These are phyloP conservation scores for Acanthornis magna DNA, from an alignment of 2,797 vertebrate genomes.

Conservation along the genomic window DNA sequence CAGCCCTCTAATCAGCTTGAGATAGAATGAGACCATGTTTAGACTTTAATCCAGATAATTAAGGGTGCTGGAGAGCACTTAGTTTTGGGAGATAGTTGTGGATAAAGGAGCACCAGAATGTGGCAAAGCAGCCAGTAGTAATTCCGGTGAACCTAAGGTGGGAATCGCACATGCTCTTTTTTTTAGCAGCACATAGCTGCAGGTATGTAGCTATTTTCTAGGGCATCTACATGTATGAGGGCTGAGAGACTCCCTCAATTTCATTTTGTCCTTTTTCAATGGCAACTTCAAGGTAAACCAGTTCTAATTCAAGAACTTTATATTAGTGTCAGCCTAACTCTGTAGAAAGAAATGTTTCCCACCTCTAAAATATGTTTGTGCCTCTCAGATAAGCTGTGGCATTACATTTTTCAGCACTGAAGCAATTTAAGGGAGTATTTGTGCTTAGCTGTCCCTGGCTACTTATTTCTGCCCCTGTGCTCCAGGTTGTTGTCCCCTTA, in stretches of 20 bases:
- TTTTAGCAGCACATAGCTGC: background rate
- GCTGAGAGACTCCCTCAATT: background rate
- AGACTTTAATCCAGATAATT: background rate
- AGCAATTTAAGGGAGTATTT: background rate
- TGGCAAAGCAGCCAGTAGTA: background rate
- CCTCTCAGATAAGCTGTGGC: background rate
- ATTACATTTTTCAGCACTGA: background rate
- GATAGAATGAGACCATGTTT: background rate
- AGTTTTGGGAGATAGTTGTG: background rate
- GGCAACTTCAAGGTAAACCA: background rate
- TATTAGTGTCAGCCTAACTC: background rate
- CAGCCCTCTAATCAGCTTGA: background rate
- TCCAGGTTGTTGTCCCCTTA: background rate
- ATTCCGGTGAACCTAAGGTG: background rate
- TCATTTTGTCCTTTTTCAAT: background rate
- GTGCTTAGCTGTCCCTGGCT: background rate
- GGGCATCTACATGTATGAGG: background rate
- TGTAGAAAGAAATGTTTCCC: background rate
- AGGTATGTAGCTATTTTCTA: background rate
- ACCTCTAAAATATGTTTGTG: background rate
- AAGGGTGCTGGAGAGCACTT: background rate
- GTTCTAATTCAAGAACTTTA: background rate
- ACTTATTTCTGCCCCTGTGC: background rate
- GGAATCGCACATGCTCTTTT: background rate
- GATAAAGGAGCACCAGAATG: background rate